These are phyloP conservation scores for Heteropelma amictum DNA, from an alignment of 2,888 invertebrate species.

Conservation along the genomic window DNA sequence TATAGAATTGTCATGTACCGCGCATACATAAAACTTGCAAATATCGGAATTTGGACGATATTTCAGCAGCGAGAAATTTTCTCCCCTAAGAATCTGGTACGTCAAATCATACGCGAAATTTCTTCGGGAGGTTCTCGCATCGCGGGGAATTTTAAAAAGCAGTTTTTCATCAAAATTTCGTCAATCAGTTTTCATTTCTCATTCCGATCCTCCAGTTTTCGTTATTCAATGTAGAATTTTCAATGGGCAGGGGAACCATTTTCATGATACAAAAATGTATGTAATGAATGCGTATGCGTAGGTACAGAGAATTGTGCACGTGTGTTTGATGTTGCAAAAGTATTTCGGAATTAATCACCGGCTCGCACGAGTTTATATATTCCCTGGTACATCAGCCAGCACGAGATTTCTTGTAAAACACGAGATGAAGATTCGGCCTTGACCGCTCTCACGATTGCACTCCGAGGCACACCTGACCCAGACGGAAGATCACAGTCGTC, in stretches of 20 bases:
- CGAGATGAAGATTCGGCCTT: conserved; percentile 50
- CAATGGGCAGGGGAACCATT: too few species aligned
- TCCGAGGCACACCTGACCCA: conserved; percentile 53
- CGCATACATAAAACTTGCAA: background rate
- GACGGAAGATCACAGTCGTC: conserved; percentile 57
- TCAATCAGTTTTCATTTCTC: too few species aligned
- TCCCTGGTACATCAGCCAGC: conserved; percentile 9
- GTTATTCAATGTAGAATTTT: too few species aligned
- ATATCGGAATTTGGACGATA: background rate
- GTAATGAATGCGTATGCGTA: background rate
- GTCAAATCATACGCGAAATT: too few species aligned
- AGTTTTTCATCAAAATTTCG: too few species aligned
- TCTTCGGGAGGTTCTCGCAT: too few species aligned
- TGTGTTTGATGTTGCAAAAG: background rate
- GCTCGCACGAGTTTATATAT: conserved; percentile 3
- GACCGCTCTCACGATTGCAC: conserved; percentile 50
- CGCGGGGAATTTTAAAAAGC: too few species aligned
- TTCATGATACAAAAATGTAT: too few species aligned
- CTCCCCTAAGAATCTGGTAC: too few species aligned
- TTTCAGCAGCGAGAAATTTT: too few species aligned
- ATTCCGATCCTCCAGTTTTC: too few species aligned
- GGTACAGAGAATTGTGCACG: background rate
- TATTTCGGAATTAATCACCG: background rate
- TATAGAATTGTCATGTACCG: too few species aligned
- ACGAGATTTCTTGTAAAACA: conserved; percentile 14